Evolutionary conservation across 2,113 vertebrate genomes (phyloP).

Genomic region (Pseudorectes ferrugineus): DNA sequence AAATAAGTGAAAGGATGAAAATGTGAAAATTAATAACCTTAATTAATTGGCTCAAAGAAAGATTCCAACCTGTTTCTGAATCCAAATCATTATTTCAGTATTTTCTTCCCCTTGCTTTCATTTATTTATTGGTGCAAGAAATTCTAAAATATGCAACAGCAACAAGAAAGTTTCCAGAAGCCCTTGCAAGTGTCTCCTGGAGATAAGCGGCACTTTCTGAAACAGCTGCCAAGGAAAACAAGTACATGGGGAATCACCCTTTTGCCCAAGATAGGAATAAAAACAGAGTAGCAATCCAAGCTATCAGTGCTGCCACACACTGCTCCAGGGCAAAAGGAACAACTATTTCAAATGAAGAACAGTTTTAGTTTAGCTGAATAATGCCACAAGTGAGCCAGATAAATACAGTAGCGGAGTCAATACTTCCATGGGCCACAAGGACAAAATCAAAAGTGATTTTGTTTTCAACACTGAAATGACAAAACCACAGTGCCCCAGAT

Average conservation of each 20-base stretch:
- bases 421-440: not conserved
- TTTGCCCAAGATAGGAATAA: not conserved
- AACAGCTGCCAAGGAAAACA: slow-evolving; percentile 22
- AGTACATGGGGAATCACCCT: not conserved
- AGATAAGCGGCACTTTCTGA: slow-evolving; percentile 17
- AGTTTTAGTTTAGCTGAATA: not conserved
- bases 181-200: not conserved
- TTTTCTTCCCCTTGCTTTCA: not conserved
- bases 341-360: not conserved
- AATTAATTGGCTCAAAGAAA: not conserved
- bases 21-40: not conserved
- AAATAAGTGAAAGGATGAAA: not conserved
- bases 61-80: not conserved
- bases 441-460: not conserved
- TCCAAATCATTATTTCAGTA: not conserved
- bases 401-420: not conserved
- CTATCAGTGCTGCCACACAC: not conserved
- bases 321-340: not conserved
- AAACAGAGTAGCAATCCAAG: not conserved
- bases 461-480: not conserved
- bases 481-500: not conserved
- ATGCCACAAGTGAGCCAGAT: not conserved
- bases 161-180: not conserved
- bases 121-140: not conserved
- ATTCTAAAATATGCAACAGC: not conserved